Evolutionary conservation across 64 coral and sea anemone species (phyloP).

Genomic region (Pocillopora damicornis): DNA sequence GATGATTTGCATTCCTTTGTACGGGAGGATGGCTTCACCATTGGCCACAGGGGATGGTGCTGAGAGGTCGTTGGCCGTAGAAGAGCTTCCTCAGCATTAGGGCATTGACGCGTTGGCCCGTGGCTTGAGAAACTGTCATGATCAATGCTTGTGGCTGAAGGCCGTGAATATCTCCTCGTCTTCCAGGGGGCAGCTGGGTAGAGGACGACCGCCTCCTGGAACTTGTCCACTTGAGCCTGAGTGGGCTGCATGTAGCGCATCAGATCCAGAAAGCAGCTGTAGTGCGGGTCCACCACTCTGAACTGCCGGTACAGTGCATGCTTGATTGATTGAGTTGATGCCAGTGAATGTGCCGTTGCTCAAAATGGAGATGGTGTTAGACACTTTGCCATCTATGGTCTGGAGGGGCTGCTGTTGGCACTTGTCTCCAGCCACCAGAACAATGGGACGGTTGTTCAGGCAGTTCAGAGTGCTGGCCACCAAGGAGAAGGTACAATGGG

Average conservation of each 20-base stretch:
- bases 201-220: background rate
- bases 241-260: background rate
- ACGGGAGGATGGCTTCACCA: background rate
- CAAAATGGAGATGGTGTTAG: background rate
- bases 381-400: background rate
- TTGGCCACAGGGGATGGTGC: background rate
- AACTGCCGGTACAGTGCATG: background rate
- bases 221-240: background rate
- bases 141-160: background rate
- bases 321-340: background rate
- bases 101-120: background rate
- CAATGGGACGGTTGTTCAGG: background rate
- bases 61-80: background rate
- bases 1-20: slow-evolving; percentile 3
- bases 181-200: background rate
- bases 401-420: slow-evolving; percentile 42
- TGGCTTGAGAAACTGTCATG: background rate
- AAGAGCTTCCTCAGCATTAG: background rate
- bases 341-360: background rate
- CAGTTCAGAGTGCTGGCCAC: slow-evolving; percentile 5
- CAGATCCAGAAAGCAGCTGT: background rate
- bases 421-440: slow-evolving; percentile 55
- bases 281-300: too few relatives aligned
- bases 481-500: background rate
- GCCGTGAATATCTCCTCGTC: background rate